Base-by-base conservation (phyloP, 2,888 invertebrate genomes). In the Meteorus cinctellus region DNA sequence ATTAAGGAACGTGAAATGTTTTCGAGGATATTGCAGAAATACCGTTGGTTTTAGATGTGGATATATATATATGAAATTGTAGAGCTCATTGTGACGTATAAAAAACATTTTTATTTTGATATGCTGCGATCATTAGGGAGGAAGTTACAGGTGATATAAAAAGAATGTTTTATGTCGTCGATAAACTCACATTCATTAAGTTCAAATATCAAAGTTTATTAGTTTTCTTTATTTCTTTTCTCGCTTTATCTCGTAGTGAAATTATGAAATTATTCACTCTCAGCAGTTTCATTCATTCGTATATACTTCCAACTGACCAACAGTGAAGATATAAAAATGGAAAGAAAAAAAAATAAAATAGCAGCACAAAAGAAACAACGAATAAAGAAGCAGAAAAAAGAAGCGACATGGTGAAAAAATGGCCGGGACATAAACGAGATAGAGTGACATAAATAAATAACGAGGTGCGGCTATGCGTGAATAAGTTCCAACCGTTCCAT, bases 401-500 rank as follows among this genome's bases (percentile, higher is more conserved):
- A 29, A 48, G 29, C 16, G 14, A 29, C 12, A 62, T 34, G 34
- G 24, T 24, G 59, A 12, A 36, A 65, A 75, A 70, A 63, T 65
- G 5, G 34, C 51, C 55, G 27, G 59, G 51, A 65, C 66, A 71
- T 71, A 75, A 75, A 65, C 71, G 75, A 71, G 75, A 71, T 71
- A 75, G 70, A 71, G 59, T 71, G 71, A 75, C 71, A 63, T 75
- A 71, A 75, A 75, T 75, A 66, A 75, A 75, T 75, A 75, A 75
- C 71, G 75, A 75, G 71, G 75, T 65, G 71, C 67, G 70, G 60
- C 63, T 62, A 60, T 45, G 36, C 12, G 19, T 55, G 69, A 55
- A 55, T 62, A 62, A 31, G 16, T 62, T 29, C 27, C 65, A 36
- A 65, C 4, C 65, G 65, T 41, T 36, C 34, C 19, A 36, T n/a